Conservation (phyloP, 2,888 invertebrate species). For the Liodrosophila aerea region DNA sequence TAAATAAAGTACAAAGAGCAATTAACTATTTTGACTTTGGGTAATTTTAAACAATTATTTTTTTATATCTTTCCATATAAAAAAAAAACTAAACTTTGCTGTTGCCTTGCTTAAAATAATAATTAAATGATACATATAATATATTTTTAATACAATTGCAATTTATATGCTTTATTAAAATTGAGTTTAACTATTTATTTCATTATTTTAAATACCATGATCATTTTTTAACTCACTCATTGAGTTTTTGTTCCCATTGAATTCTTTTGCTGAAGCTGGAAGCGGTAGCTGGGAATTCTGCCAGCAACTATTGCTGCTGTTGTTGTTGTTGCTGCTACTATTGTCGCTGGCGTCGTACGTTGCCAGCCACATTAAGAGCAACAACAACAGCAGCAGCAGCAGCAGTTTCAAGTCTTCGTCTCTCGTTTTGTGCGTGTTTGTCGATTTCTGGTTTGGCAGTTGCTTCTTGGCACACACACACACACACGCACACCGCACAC, state of each 20-base stretch:
- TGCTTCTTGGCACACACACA: conserved; percentile 62
- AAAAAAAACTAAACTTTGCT: too few relatives aligned
- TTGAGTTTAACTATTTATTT: too few relatives aligned
- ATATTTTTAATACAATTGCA: too few relatives aligned
- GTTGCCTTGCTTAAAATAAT: too few relatives aligned
- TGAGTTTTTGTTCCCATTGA: conserved; percentile 37
- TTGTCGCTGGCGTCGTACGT: conserved; percentile 44
- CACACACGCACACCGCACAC: conserved; percentile 11
- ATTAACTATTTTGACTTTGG: too few relatives aligned
- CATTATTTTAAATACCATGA: too few relatives aligned
- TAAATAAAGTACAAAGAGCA: too few relatives aligned
- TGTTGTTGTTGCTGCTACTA: conserved; percentile 20
- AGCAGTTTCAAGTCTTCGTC: conserved; percentile 11
- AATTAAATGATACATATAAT: too few relatives aligned
- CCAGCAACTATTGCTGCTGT: conserved; percentile 13
- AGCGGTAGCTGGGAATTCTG: conserved; percentile 45
- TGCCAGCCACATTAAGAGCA: conserved; percentile 45
- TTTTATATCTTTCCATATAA: too few relatives aligned
- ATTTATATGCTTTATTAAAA: too few relatives aligned
- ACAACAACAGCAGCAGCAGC: conserved; percentile 21
- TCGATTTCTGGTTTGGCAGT: conserved; percentile 68
- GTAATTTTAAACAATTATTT: too few relatives aligned
- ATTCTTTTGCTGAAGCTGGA: conserved; percentile 46
- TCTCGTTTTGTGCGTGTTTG: conserved; percentile 37
- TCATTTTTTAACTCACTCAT: conserved; percentile 19